These are phyloP conservation scores for Naja naja DNA, from an alignment of 2,113 vertebrate species.

Conservation along the genomic window DNA sequence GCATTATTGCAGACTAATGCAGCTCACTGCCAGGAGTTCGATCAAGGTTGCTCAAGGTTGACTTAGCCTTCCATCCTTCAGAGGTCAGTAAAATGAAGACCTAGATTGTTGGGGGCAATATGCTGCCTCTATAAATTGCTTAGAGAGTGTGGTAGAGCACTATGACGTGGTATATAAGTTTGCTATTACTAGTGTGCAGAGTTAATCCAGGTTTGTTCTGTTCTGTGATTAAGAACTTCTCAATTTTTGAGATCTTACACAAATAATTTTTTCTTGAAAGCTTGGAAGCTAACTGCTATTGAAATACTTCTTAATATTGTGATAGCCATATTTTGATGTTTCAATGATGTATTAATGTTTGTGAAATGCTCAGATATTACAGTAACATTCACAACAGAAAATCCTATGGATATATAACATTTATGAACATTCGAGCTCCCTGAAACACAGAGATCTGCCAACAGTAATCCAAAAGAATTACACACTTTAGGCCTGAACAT, in stretches of 20 bases:
- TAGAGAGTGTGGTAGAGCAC: not conserved
- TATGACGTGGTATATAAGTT: not conserved
- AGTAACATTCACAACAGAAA: constrained; percentile 42
- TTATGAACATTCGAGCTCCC: constrained; percentile 68
- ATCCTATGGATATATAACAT: constrained; percentile 67
- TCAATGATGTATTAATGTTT: constrained; percentile 2
- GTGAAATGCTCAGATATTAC: constrained; percentile 43
- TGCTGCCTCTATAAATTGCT: not conserved
- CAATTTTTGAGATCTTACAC: not conserved
- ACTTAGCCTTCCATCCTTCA: not conserved
- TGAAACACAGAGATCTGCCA: constrained; percentile 67
- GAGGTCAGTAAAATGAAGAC: not conserved
- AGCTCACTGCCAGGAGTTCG: no score
- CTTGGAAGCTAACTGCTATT: not conserved
- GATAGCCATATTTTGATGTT: not conserved
- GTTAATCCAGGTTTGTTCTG: not conserved
- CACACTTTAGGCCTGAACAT: constrained; percentile 71
- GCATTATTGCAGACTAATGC: not conserved
- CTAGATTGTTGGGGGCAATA: not conserved
- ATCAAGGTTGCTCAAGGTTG: no score
- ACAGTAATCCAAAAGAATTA: constrained; percentile 73
- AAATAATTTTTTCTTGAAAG: not conserved
- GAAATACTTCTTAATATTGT: constrained; percentile 2
- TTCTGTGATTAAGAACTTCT: not conserved
- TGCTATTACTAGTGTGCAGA: not conserved